A percentile compares a stretch with the other conserved stretches of the same genome.
Evolutionary conservation across 1,140 invertebrate species (phyloP).

Genomic region (Lepidurus couesii): DNA sequence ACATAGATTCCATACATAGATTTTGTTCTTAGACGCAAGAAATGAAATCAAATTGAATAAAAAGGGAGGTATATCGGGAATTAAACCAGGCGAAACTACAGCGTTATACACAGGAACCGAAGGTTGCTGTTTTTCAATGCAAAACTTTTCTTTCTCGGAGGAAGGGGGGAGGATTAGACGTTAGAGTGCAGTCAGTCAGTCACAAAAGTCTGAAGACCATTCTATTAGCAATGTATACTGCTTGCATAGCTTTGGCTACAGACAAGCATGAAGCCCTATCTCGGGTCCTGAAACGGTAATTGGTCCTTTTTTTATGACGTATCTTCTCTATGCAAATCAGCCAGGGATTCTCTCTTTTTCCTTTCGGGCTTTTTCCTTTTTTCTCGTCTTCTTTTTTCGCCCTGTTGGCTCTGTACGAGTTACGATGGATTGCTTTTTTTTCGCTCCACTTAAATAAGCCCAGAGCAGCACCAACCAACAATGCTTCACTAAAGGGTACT

Average conservation of each 20-base stretch:
- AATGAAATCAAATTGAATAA: neutral
- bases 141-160: neutral
- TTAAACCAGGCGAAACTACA: neutral
- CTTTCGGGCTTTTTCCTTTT: neutral
- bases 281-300: constrained; percentile 18
- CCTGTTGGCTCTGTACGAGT: neutral
- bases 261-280: constrained; percentile 8
- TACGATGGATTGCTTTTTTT: neutral
- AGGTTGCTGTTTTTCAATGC: neutral
- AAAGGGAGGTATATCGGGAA: neutral
- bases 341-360: neutral
- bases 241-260: constrained; percentile 1
- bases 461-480: neutral
- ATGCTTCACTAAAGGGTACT: neutral
- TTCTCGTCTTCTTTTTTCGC: neutral
- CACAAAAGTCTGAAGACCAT: neutral
- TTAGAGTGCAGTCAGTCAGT: neutral
- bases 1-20: no score
- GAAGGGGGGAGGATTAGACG: neutral
- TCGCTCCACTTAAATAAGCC: constrained; percentile 1
- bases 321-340: constrained; percentile 22
- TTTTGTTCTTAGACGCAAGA: neutral
- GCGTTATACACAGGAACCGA: neutral
- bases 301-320: constrained; percentile 2
- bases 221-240: constrained; percentile 19